phyloP scores from a whole-genome alignment of 1,140 invertebrate genomes.

The Alviniconcha marisindica region DNA sequence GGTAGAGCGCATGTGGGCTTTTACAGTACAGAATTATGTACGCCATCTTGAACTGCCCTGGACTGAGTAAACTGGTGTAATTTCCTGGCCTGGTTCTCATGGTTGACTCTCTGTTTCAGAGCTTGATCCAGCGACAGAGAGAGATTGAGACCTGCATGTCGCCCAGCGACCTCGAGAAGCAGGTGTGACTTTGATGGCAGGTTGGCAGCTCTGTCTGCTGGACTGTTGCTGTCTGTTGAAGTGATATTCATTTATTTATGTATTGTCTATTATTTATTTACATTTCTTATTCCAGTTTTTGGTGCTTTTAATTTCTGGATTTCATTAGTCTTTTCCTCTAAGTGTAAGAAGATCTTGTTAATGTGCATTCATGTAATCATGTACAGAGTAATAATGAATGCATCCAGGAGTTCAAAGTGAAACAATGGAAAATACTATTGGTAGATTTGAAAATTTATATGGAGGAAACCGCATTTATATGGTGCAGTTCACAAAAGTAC shows the following conservation, averaged over 20 bases:
- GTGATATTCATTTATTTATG: not conserved
- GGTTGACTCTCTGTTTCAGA: constrained; percentile 56
- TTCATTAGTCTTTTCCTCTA: not conserved
- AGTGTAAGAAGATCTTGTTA: too few species aligned
- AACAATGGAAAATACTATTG: too few species aligned
- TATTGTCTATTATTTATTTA: not conserved
- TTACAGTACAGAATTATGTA: too few species aligned
- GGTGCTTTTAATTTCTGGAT: not conserved
- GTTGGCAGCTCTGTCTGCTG: too few species aligned
- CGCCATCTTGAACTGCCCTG: too few species aligned
- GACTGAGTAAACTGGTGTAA: not conserved
- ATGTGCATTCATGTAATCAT: too few species aligned
- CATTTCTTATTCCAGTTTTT: not conserved
- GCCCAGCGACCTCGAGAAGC: constrained; percentile 59
- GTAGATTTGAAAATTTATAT: too few species aligned
- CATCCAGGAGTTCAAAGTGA: too few species aligned
- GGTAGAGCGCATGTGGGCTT: too few species aligned
- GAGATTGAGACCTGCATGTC: constrained; percentile 69
- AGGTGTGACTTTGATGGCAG: not conserved
- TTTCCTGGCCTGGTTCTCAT: not conserved
- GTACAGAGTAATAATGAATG: too few species aligned
- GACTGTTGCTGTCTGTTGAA: not conserved
- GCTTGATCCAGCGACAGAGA: constrained; percentile 67
- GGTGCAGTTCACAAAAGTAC: too few species aligned
- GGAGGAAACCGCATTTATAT: too few species aligned